Conservation (phyloP, 2,888 invertebrate genomes). For the Steinernema hermaphroditum region DNA sequence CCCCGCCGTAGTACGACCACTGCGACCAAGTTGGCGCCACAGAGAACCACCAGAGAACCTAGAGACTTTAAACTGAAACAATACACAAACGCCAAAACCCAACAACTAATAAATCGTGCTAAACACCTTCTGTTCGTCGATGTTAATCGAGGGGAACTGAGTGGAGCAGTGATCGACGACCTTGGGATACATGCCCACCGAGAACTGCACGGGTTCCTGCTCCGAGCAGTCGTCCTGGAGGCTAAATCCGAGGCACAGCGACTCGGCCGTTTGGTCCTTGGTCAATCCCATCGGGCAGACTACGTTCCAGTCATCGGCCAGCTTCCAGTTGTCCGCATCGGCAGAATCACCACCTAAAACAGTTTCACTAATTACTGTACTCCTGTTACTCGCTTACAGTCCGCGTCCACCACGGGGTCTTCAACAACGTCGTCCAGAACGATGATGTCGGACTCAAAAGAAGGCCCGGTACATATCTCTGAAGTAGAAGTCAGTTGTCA, state of each 20-base stretch:
- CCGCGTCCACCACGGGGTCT: background rate
- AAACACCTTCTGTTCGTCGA: background rate
- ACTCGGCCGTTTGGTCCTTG: background rate
- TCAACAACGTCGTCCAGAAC: background rate
- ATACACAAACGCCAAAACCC: too few relatives aligned
- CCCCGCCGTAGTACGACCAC: too few relatives aligned
- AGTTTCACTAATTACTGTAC: background rate
- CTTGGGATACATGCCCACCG: background rate
- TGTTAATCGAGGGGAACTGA: background rate
- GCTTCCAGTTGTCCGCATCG: background rate
- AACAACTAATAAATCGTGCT: too few relatives aligned
- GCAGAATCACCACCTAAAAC: too few relatives aligned
- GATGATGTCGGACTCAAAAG: background rate
- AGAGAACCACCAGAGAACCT: too few relatives aligned
- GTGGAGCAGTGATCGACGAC: slow-evolving; percentile 2
- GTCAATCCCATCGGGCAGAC: background rate
- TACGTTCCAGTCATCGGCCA: background rate
- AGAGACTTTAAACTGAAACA: too few relatives aligned
- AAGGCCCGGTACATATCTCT: too few relatives aligned
- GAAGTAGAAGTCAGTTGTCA: too few relatives aligned
- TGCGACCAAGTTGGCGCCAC: too few relatives aligned
- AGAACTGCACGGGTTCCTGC: background rate
- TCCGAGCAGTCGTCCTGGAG: background rate
- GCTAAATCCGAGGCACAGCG: background rate
- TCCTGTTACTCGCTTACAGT: background rate